phyloP scores from a whole-genome alignment of 2,888 invertebrate genomes.

The Diadegma fenestrale region DNA sequence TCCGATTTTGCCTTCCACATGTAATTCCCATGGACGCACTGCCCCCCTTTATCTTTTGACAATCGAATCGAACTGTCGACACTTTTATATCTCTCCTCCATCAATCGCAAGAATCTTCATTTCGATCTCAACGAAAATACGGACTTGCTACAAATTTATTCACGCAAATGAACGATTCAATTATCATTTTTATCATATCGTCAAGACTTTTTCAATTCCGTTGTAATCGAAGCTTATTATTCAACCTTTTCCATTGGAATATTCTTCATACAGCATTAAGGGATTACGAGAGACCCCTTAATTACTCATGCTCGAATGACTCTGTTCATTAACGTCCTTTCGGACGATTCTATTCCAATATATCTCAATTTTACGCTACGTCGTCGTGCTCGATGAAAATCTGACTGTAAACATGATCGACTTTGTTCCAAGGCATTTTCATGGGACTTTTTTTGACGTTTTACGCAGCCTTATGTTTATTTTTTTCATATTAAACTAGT shows the following conservation, averaged over 20 bases:
- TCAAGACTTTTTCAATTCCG: background rate
- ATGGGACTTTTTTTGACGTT: no score
- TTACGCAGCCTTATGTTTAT: no score
- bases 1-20: background rate
- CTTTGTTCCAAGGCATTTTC: no score
- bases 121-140: slow-evolving; percentile 2
- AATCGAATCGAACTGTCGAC: slow-evolving; percentile 17
- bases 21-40: background rate
- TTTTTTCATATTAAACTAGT: no score
- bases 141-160: background rate
- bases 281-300: no score
- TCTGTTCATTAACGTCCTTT: no score
- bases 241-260: background rate
- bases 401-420: no score
- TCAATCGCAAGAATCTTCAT: background rate
- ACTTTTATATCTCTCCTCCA: background rate
- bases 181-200: background rate
- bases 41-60: background rate
- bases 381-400: no score
- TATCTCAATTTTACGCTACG: no score
- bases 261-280: background rate
- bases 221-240: background rate
- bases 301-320: no score
- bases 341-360: no score
- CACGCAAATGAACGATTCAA: background rate